Conservation (phyloP, 2,113 vertebrate species). For the Progne subis region DNA sequence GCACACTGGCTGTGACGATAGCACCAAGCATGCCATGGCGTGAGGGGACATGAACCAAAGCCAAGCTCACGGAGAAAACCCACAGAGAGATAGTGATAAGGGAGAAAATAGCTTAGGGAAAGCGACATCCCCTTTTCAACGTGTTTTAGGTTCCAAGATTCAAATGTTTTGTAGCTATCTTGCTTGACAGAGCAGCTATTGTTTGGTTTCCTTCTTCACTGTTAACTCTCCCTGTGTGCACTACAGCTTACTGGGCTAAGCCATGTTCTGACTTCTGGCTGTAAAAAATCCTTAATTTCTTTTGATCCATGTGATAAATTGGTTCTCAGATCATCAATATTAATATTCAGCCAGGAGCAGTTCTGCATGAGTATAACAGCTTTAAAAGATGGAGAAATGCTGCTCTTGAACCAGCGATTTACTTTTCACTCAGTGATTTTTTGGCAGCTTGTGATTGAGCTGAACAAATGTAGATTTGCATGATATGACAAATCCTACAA, state of each 20-base stretch:
- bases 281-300: constrained; percentile 8
- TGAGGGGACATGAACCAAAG: background rate
- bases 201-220: background rate
- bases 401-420: background rate
- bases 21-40: background rate
- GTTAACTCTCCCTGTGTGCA: background rate
- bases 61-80: background rate
- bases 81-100: background rate
- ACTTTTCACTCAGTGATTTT: constrained; percentile 12
- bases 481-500: background rate
- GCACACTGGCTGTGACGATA: background rate
- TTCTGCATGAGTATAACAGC: background rate
- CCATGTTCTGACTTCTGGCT: background rate
- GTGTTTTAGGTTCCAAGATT: background rate
- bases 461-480: constrained; percentile 19
- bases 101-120: background rate
- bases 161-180: background rate
- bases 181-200: background rate
- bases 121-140: background rate
- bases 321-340: background rate
- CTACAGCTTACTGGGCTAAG: background rate
- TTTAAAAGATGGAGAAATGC: background rate
- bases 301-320: constrained; percentile 24
- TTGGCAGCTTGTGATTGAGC: constrained; percentile 13
- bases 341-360: constrained; percentile 2